These are phyloP conservation scores for Lepidochitona cinerea DNA, from an alignment of 2,888 invertebrate species.

Conservation along the genomic window DNA sequence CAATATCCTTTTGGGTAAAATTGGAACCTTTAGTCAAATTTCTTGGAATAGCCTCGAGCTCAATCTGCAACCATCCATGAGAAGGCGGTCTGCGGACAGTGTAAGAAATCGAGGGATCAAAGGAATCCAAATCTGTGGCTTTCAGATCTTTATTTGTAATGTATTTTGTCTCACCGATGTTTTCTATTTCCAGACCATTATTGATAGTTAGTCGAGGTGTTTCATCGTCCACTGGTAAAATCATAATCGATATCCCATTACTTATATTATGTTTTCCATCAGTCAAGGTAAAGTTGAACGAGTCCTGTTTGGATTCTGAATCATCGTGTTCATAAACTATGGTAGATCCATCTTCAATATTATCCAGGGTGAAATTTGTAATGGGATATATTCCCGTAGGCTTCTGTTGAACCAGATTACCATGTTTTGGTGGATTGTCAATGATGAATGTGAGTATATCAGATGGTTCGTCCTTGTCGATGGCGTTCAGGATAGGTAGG, in stretches of 20 bases:
- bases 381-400: conserved; percentile 57
- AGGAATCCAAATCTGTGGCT: conserved; percentile 68
- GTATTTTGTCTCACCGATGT: conserved; percentile 55
- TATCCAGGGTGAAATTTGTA: conserved; percentile 60
- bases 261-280: conserved; percentile 65
- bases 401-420: conserved; percentile 63
- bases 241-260: conserved; percentile 62
- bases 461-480: conserved; percentile 65
- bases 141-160: conserved; percentile 62
- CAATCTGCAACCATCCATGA: conserved; percentile 59
- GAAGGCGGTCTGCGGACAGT: conserved; percentile 62
- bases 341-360: conserved; percentile 60
- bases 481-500: conserved; percentile 65
- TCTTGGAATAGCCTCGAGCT: conserved; percentile 27
- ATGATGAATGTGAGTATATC: conserved; percentile 63
- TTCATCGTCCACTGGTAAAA: conserved; percentile 70
- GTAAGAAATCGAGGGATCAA: conserved; percentile 60
- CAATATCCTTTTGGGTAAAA: conserved; percentile 69
- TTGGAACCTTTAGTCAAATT: conserved; percentile 65
- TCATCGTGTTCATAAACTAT: conserved; percentile 70
- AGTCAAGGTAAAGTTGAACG: conserved; percentile 62
- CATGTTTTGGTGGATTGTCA: conserved; percentile 56
- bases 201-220: conserved; percentile 68
- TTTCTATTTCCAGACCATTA: conserved; percentile 66
- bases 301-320: conserved; percentile 66